These are phyloP conservation scores for Herminia tarsipennalis DNA, from an alignment of 2,888 invertebrate genomes.

Conservation along the genomic window DNA sequence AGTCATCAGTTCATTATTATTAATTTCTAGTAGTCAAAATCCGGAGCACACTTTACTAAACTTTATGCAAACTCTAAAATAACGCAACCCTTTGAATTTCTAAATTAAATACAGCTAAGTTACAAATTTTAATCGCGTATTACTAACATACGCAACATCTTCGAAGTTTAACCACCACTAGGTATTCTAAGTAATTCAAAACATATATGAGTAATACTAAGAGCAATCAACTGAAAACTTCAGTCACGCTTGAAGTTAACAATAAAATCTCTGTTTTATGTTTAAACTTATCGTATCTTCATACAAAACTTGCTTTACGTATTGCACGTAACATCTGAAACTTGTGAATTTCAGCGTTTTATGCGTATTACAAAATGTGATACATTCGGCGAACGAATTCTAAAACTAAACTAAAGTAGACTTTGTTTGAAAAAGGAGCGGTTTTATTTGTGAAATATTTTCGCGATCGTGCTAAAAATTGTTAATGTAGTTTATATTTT, in stretches of 20 bases:
- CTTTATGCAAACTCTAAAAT: no score
- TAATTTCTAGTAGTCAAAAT: no score
- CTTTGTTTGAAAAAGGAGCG: constrained; percentile 8
- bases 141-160: background rate
- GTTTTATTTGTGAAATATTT: constrained; percentile 5
- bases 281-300: constrained; percentile 39
- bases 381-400: constrained; percentile 19
- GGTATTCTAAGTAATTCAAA: background rate
- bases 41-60: no score
- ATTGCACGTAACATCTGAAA: constrained; percentile 35
- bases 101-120: no score
- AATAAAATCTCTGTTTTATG: constrained; percentile 53
- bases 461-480: constrained; percentile 2
- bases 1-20: no score
- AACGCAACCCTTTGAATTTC: no score
- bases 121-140: no score
- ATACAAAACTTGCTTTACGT: constrained; percentile 42
- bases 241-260: constrained; percentile 44
- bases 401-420: constrained; percentile 7
- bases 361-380: constrained; percentile 19
- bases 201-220: background rate
- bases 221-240: constrained; percentile 40
- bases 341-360: constrained; percentile 33
- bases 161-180: background rate
- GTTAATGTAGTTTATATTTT: background rate